Base-by-base conservation (phyloP, 2,888 invertebrate genomes). In the Drosophila formosana region DNA sequence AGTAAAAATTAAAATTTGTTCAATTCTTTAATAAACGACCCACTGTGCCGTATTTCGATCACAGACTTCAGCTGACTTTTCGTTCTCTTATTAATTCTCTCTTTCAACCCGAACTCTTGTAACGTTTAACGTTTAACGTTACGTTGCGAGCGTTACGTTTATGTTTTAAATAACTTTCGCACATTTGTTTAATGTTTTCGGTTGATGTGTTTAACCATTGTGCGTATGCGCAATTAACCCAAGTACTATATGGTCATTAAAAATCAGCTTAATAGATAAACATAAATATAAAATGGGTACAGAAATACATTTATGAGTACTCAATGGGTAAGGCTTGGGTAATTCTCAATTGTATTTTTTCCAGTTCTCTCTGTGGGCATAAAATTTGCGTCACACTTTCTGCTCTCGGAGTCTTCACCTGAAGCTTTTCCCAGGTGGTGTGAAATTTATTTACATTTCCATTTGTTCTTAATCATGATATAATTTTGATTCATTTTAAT, bases 11-110 rank as follows among this genome's bases (percentile, higher is more conserved):
- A 4, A 30, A 30, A 30, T 30, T 30, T 30, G 30, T 5, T 32
- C 18, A 28, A 18, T 18, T 8, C 9, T 39, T 18, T 7, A 41
- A 41, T 9, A 23, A 9, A 34, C 11, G 28, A 25, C n/a, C 62
- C 78, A 75, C 66, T 52, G 66, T 75, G 47, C 72, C 25, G 30
- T 26, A n/a, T 23, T 2, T 25, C 25, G 76, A 72, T 68, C 77
- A n/a, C 41, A 47, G 56, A 34, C 75, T 61, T 45, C 7, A 26
- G 25, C 11, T 34, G 32, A 8, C 55, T 53, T 56, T 52, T 6
- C 58, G 34, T 43, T 68, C 52, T 46, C n/a, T 7, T 23, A 32
- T 5, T 43, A 41, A 23, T 9, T 46, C 62, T 37, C 30, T 49
- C 28, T 45, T 18, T 26, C 18, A 9, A 46, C 39, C 53, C 66